Evolutionary conservation across 2,797 vertebrate species (phyloP).

Genomic region (Acanthurus lineatus): DNA sequence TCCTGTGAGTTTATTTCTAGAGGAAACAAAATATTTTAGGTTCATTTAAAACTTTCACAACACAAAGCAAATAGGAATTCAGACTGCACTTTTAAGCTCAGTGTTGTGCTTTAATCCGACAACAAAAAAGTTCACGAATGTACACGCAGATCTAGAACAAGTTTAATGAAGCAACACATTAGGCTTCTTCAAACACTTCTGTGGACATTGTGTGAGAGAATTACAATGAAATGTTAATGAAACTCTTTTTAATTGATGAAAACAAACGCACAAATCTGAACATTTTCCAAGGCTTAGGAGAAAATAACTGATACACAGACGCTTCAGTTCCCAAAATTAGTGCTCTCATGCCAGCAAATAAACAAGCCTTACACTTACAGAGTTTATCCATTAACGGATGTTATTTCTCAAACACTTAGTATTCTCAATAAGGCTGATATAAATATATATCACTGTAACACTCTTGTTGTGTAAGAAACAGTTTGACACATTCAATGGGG

Average conservation of each 20-base stretch:
- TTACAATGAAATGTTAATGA: neutral
- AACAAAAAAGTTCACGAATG: neutral
- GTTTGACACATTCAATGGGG: neutral
- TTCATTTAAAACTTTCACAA: neutral
- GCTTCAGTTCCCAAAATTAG: neutral
- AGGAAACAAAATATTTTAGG: too few relatives aligned
- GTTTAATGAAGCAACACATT: neutral
- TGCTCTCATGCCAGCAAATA: neutral
- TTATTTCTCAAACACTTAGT: neutral
- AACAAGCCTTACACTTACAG: neutral
- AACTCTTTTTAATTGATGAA: slow-evolving; percentile 6
- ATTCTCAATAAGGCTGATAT: neutral
- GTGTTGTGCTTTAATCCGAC: neutral
- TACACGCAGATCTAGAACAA: neutral
- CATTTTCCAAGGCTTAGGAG: neutral
- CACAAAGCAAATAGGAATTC: neutral
- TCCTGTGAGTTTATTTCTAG: too few relatives aligned
- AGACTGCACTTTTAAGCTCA: neutral
- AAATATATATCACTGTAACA: neutral
- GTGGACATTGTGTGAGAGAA: neutral
- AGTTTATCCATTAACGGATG: neutral
- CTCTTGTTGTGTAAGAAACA: neutral
- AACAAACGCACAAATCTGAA: neutral
- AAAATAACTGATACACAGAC: neutral
- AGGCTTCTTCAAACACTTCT: neutral